These are phyloP conservation scores for Drosophila robusta DNA, from an alignment of 2,888 invertebrate species.

Conservation along the genomic window DNA sequence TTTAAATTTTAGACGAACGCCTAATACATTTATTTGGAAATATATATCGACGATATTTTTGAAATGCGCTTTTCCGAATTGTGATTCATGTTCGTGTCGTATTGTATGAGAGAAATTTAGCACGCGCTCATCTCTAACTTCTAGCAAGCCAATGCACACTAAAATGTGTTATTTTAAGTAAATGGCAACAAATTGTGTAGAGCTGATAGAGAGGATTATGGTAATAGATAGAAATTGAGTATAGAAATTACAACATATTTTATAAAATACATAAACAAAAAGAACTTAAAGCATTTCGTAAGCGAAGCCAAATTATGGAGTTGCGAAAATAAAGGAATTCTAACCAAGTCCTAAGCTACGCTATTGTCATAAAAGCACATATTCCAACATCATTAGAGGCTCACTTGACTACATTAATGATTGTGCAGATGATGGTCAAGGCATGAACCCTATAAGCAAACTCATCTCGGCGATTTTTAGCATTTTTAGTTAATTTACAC, in stretches of 20 bases:
- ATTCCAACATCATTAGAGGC: slow-evolving; percentile 51
- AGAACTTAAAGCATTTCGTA: no score
- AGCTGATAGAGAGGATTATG: background rate
- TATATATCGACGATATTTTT: no score
- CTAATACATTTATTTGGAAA: no score
- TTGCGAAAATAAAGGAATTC: slow-evolving; percentile 1
- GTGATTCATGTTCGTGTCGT: no score
- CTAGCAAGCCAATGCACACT: slow-evolving; percentile 47
- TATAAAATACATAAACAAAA: no score
- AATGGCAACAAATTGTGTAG: slow-evolving; percentile 33
- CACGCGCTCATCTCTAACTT: no score
- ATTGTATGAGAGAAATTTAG: no score
- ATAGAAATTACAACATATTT: background rate
- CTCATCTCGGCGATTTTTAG: slow-evolving; percentile 80
- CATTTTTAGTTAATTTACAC: slow-evolving; percentile 84
- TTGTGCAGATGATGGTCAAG: slow-evolving; percentile 57
- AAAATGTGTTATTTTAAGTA: slow-evolving; percentile 29
- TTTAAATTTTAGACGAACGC: no score
- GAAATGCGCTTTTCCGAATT: no score
- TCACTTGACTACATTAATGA: slow-evolving; percentile 57
- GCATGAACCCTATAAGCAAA: slow-evolving; percentile 76
- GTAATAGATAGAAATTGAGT: background rate
- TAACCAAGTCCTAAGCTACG: slow-evolving; percentile 2
- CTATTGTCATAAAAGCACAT: slow-evolving; percentile 17
- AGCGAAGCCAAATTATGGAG: no score